phyloP scores from a whole-genome alignment of 2,113 vertebrate species.

The Chionodraco myersi region DNA sequence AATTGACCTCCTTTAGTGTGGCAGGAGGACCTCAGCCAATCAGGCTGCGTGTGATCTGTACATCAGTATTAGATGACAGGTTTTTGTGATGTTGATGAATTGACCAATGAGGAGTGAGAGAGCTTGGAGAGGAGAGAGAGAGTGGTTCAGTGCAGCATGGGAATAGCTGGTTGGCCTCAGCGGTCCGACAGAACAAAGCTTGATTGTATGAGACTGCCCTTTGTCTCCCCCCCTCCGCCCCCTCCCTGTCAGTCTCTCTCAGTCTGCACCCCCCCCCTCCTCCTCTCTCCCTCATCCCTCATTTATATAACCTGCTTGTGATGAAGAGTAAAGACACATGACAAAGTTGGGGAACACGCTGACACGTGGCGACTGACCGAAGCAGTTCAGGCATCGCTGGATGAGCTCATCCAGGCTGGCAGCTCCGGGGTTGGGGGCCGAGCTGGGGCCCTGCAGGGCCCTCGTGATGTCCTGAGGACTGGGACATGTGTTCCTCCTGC shows the following conservation, averaged over 20 bases:
- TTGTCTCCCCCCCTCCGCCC: conserved; percentile 45
- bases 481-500: conserved; percentile 91
- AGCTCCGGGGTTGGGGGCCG: conserved; percentile 79
- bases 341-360: conserved; percentile 36
- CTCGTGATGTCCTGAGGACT: conserved; percentile 89
- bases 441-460: conserved; percentile 84
- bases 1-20: too few relatives aligned
- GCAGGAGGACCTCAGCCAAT: neutral
- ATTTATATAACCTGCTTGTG: conserved; percentile 70
- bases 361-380: conserved; percentile 81
- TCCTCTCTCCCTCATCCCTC: conserved; percentile 43
- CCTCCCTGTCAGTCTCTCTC: conserved; percentile 41
- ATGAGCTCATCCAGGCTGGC: conserved; percentile 90
- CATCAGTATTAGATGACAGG: neutral
- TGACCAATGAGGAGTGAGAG: conserved; percentile 11
- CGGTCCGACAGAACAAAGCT: conserved; percentile 66
- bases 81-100: conserved; percentile 20
- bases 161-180: conserved; percentile 51
- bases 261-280: conserved; percentile 16
- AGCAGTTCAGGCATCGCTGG: conserved; percentile 89
- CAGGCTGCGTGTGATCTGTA: neutral
- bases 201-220: conserved; percentile 70
- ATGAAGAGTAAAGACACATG: conserved; percentile 59
- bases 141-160: conserved; percentile 45
- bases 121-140: conserved; percentile 6